Base-by-base conservation (phyloP, 2,113 vertebrate species). In the Scolopax mira region DNA sequence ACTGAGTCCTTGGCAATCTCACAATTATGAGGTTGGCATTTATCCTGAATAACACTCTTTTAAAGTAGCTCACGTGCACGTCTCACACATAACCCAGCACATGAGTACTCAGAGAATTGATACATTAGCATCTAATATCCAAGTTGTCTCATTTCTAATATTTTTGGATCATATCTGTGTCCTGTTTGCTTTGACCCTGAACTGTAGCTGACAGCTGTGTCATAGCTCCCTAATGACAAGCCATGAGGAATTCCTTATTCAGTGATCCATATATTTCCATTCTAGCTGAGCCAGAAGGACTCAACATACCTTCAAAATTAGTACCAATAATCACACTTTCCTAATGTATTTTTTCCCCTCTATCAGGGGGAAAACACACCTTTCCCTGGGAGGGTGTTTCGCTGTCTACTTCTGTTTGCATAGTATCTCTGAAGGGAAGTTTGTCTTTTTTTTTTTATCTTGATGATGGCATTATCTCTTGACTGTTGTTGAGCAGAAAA, bases 11-110 rank as follows among this genome's bases (percentile, higher is more conserved):
- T 35, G 5, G 30, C 18, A n/a, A 19, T 19, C 15, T 81, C 16
- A 0, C 0, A 2, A n/a, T 62, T 18, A 3, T 7, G 9, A 51
- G 15, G 35, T 27, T 33, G 48, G 7, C 10, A 22, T 9, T 61
- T 35, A 33, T 22, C 42, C 37, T 27, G 6, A 52, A n/a, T n/a
- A 89, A 25, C 4, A 9, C 7, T 19, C 12, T 48, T 35, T 24
- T 64, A 9, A 35, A 69, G n/a, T 9, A 46, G 18, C 30, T 72
- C 16, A 18, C 14, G 4, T 3, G 6, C 4, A 8, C 5, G 0
- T 4, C 42, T 51, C 25, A 27, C 23, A 31, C 13, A 33, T 4
- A 16, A 7, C 48, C 70, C 18, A 18, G 11, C 22, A 19, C 15
- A 39, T 22, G 18, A 71, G 12, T 28, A 44, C 21, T 24, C 11